Percentiles rank a stretch among this genome's conserved stretches.
These are phyloP conservation scores for Plecturocebus donacophilus DNA, from an alignment of 2,113 vertebrate genomes.

Conservation along the genomic window DNA sequence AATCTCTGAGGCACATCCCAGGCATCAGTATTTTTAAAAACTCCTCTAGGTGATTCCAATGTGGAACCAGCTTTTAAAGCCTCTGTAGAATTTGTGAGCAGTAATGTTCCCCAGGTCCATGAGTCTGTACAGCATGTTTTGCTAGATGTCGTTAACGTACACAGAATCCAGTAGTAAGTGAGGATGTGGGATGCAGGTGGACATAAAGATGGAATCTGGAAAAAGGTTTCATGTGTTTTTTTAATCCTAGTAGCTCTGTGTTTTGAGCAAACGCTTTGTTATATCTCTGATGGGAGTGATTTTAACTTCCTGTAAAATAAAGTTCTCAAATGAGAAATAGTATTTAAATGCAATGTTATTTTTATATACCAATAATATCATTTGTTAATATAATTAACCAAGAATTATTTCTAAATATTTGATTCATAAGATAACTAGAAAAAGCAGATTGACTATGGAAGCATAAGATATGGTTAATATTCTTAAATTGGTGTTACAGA, in stretches of 20 bases:
- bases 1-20: conserved; percentile 65
- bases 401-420: conserved; percentile 53
- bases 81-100: conserved; percentile 57
- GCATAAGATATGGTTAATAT: conserved; percentile 55
- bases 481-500: neutral
- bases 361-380: conserved; percentile 17
- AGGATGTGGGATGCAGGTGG: neutral
- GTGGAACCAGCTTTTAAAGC: conserved; percentile 56
- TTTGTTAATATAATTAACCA: conserved; percentile 47
- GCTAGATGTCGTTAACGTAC: neutral
- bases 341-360: conserved; percentile 47
- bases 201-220: neutral
- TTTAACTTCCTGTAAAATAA: conserved; percentile 45
- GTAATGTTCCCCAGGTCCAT: neutral
- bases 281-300: conserved; percentile 25
- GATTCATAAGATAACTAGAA: conserved; percentile 45
- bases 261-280: conserved; percentile 54
- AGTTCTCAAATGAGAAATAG: conserved; percentile 12
- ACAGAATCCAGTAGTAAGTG: neutral
- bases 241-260: neutral
- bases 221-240: neutral
- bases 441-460: conserved; percentile 41
- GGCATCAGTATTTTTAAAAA: conserved; percentile 34
- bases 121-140: neutral
- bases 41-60: conserved; percentile 41